Percentiles rank a stretch among this genome's conserved stretches.
These are phyloP conservation scores for Trachelus tabidus DNA, from an alignment of 2,888 invertebrate species.

Conservation along the genomic window DNA sequence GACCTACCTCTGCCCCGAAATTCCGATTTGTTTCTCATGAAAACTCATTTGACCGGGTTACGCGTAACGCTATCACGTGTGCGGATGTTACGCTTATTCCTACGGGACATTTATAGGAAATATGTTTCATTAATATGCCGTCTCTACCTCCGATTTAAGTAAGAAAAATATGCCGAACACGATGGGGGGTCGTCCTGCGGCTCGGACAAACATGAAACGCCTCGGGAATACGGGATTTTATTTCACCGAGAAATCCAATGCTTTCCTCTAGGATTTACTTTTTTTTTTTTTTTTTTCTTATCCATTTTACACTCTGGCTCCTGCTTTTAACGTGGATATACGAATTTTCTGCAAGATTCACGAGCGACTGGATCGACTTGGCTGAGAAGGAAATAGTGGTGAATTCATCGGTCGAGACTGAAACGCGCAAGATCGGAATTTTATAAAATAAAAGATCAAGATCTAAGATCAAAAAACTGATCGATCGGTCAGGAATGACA, in stretches of 20 bases:
- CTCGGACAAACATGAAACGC: background rate
- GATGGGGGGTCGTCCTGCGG: background rate
- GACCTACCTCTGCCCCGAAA: no score
- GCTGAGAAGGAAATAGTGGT: background rate
- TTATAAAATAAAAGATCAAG: background rate
- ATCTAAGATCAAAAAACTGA: no score
- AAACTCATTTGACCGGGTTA: background rate
- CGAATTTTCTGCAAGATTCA: background rate
- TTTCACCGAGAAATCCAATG: background rate
- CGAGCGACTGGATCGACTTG: no score
- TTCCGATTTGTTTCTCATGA: background rate
- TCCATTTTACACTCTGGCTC: background rate
- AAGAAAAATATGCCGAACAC: background rate
- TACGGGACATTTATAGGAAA: background rate
- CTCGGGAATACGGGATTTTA: background rate
- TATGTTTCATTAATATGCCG: background rate
- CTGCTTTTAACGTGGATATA: background rate
- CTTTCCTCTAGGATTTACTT: background rate
- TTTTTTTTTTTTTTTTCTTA: background rate
- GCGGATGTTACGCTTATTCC: background rate
- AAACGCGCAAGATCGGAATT: background rate
- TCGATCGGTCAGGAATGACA: background rate
- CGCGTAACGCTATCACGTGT: background rate
- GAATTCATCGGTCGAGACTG: no score
- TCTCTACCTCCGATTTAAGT: background rate